Percentiles rank a stretch among this genome's conserved stretches.
Conservation (phyloP, 2,888 invertebrate species). For the Ectropis crepuscularia region DNA sequence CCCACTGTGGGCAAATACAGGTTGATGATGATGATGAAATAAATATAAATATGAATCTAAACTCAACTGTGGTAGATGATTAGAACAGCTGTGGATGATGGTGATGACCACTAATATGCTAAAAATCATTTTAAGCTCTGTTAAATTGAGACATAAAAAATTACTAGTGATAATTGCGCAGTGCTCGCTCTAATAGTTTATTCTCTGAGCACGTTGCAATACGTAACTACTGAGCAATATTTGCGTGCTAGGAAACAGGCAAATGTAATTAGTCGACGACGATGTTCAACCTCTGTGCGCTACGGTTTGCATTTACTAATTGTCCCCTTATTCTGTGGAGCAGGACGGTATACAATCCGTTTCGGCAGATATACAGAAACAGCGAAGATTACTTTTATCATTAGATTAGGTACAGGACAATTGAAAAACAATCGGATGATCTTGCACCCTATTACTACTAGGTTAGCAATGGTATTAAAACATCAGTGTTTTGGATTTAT, state of each 20-base stretch:
- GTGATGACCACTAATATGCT: too few relatives aligned
- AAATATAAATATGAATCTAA: too few relatives aligned
- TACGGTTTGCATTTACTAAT: slow-evolving; percentile 54
- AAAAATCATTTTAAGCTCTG: too few relatives aligned
- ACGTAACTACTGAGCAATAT: slow-evolving; percentile 45
- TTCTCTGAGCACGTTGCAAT: not conserved
- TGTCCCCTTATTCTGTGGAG: slow-evolving; percentile 48
- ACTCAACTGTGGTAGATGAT: too few relatives aligned
- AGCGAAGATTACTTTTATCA: slow-evolving; percentile 12
- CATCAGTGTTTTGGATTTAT: too few relatives aligned
- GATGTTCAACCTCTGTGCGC: slow-evolving; percentile 38
- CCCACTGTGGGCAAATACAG: too few relatives aligned
- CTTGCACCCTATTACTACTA: not conserved
- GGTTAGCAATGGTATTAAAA: too few relatives aligned
- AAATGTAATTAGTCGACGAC: slow-evolving; percentile 55
- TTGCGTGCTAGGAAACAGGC: slow-evolving; percentile 50
- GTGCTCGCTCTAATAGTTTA: too few relatives aligned
- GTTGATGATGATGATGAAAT: too few relatives aligned
- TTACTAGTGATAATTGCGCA: too few relatives aligned
- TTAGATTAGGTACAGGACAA: not conserved
- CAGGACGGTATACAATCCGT: slow-evolving; percentile 36
- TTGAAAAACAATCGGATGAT: not conserved
- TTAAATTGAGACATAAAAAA: too few relatives aligned
- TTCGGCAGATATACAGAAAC: slow-evolving; percentile 16
- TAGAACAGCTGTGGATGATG: too few relatives aligned